These are phyloP conservation scores for Stratiomys singularior DNA, from an alignment of 2,888 invertebrate genomes.

Conservation along the genomic window DNA sequence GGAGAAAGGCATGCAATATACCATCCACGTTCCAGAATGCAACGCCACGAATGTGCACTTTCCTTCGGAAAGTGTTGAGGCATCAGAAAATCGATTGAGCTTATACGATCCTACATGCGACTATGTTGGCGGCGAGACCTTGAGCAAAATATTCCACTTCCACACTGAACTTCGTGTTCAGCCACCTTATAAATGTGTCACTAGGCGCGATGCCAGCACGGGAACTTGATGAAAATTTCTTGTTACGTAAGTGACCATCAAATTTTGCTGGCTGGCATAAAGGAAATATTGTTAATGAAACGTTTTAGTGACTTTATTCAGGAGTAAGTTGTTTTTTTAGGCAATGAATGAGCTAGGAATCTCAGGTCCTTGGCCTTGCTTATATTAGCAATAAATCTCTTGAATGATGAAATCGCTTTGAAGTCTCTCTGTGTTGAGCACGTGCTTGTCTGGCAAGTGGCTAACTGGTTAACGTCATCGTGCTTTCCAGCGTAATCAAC, in stretches of 20 bases:
- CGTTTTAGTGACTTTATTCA: neutral
- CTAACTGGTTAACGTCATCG: conserved; percentile 16
- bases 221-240: conserved; percentile 19
- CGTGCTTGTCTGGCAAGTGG: conserved; percentile 19
- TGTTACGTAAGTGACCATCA: conserved; percentile 22
- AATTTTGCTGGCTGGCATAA: neutral
- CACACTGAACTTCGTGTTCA: neutral
- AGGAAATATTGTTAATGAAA: neutral
- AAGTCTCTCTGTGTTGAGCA: neutral
- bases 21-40: neutral
- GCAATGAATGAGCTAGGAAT: too few species aligned
- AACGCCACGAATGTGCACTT: neutral
- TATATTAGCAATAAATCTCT: neutral
- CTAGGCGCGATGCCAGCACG: conserved; percentile 24
- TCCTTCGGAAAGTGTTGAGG: neutral
- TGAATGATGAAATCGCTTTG: conserved; percentile 9
- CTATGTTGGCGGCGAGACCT: conserved; percentile 17
- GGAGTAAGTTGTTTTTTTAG: too few species aligned
- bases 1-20: neutral
- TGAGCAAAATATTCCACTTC: neutral
- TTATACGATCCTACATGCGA: neutral
- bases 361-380: neutral
- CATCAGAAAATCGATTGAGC: neutral
- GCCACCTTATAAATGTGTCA: neutral
- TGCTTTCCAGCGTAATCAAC: conserved; percentile 5